A percentile compares a stretch with the other conserved stretches of the same genome.
Conservation (phyloP, 2,888 invertebrate species). For the Sinhomidia bicolor region DNA sequence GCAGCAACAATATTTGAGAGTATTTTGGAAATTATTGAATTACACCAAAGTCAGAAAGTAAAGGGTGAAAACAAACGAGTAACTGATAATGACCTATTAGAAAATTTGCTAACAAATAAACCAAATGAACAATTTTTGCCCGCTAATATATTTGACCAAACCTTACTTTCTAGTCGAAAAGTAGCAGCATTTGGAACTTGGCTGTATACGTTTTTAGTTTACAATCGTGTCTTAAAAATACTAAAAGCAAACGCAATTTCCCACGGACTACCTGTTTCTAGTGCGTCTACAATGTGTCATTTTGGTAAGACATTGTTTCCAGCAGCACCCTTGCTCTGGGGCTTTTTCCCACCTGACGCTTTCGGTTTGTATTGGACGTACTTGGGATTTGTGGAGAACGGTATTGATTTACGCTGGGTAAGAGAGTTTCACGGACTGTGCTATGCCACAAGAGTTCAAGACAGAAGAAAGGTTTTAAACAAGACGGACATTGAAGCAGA, state of each 20-base stretch:
- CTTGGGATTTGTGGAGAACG: conserved; percentile 44
- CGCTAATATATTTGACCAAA: not conserved
- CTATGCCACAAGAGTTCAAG: conserved; percentile 51
- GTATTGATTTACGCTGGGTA: conserved; percentile 36
- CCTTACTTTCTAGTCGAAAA: not conserved
- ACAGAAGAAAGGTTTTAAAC: conserved; percentile 19
- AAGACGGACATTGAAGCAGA: conserved; percentile 23
- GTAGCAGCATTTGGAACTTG: not conserved
- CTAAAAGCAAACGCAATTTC: not conserved
- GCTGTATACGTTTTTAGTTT: not conserved
- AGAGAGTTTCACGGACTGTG: conserved; percentile 44
- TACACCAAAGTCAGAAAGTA: not conserved
- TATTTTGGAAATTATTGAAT: not conserved
- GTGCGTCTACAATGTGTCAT: not conserved
- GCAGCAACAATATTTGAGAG: not conserved
- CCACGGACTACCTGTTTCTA: not conserved
- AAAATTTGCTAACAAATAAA: not conserved
- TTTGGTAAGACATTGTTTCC: conserved; percentile 20
- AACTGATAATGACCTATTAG: not conserved
- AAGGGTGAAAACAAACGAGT: not conserved
- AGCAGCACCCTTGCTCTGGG: not conserved
- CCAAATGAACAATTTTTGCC: not conserved
- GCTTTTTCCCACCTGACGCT: conserved; percentile 48
- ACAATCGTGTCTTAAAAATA: not conserved
- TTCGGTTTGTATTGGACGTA: conserved; percentile 47